These are phyloP conservation scores for Orestias chungarensis DNA, from an alignment of 2,797 vertebrate genomes.

Conservation along the genomic window DNA sequence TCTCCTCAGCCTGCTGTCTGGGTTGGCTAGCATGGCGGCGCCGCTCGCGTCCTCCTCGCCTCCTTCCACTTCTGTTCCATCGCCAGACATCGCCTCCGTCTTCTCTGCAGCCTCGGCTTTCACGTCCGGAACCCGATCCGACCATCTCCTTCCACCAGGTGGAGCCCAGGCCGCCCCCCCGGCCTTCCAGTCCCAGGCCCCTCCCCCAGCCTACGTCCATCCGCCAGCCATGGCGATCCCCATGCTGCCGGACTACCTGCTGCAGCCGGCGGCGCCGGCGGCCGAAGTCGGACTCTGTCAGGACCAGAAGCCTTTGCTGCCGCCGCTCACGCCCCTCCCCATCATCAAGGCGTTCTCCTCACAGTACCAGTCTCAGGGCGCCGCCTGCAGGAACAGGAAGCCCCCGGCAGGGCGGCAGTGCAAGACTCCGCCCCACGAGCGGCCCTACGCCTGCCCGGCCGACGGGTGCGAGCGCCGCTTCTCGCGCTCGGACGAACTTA, in stretches of 20 bases:
- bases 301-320: slow-evolving; percentile 88
- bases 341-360: slow-evolving; percentile 95
- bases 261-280: slow-evolving; percentile 78
- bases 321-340: slow-evolving; percentile 90
- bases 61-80: slow-evolving; percentile 65
- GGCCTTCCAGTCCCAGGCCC: slow-evolving; percentile 72
- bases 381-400: slow-evolving; percentile 83
- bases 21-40: slow-evolving; percentile 85
- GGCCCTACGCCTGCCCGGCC: slow-evolving; percentile 91
- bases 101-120: slow-evolving; percentile 39
- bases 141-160: slow-evolving; percentile 69
- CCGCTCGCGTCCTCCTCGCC: slow-evolving; percentile 22
- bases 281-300: slow-evolving; percentile 72
- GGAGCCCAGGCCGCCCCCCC: slow-evolving; percentile 71
- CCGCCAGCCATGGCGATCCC: slow-evolving; percentile 78
- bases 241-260: slow-evolving; percentile 93
- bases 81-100: slow-evolving; percentile 68
- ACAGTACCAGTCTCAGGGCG: slow-evolving; percentile 75
- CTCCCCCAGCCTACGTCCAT: slow-evolving; percentile 85
- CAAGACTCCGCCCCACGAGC: slow-evolving; percentile 90
- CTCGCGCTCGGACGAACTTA: slow-evolving; percentile 94
- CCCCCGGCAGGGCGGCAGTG: slow-evolving; percentile 83
- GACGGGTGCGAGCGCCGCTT: slow-evolving; percentile 93
- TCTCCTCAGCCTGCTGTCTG: slow-evolving; percentile 91
- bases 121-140: slow-evolving; percentile 70